phyloP scores from a whole-genome alignment of 2,888 invertebrate genomes.

The Achlya flavicornis region DNA sequence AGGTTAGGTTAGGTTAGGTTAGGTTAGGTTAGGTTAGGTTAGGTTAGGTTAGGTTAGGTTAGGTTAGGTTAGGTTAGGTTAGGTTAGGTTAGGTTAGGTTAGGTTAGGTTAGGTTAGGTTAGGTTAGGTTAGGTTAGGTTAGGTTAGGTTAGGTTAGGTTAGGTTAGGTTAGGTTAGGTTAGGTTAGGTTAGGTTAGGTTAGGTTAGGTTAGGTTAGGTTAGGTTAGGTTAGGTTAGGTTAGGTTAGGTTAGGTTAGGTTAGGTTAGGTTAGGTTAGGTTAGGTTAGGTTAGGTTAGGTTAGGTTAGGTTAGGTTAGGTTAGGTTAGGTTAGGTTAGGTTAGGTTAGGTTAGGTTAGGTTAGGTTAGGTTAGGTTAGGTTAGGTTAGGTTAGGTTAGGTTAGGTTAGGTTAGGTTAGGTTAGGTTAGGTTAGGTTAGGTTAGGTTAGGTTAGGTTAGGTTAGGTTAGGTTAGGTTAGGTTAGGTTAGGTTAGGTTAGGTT shows the following conservation, averaged over 20 bases:
- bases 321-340: conserved; percentile 28
- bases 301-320: conserved; percentile 31
- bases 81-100: not conserved
- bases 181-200: conserved; percentile 34
- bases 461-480: conserved; percentile 24
- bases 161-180: conserved; percentile 28
- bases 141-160: conserved; percentile 30
- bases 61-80: too few relatives aligned
- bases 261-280: conserved; percentile 2
- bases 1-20: too few relatives aligned
- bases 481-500: too few relatives aligned
- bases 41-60: too few relatives aligned
- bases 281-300: conserved; percentile 23
- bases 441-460: conserved; percentile 21
- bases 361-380: conserved; percentile 19
- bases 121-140: conserved; percentile 35
- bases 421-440: conserved; percentile 19
- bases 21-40: too few relatives aligned
- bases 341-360: conserved; percentile 31
- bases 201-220: conserved; percentile 35
- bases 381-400: conserved; percentile 21
- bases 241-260: conserved; percentile 18
- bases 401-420: conserved; percentile 26
- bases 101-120: conserved; percentile 32
- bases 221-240: conserved; percentile 35